Conservation (phyloP, 2,888 invertebrate species). For the Lamproptera curius region DNA sequence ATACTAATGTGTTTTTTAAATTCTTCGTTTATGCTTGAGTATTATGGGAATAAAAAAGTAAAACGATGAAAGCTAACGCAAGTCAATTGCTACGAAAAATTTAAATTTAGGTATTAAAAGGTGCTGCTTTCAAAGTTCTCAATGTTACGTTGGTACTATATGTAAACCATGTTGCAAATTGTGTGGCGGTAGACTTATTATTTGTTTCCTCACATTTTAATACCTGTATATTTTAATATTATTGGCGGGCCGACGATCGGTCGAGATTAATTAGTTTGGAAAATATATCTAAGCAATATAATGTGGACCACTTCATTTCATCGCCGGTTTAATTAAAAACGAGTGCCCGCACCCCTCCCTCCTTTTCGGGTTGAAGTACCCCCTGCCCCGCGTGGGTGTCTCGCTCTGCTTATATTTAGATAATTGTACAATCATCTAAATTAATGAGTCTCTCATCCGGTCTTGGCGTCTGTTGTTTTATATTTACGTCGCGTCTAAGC, state of each 20-base stretch:
- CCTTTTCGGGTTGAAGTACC: conserved; percentile 71
- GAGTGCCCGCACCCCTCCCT: conserved; percentile 74
- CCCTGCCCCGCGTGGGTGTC: conserved; percentile 67
- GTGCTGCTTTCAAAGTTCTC: no score
- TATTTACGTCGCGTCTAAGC: conserved; percentile 55
- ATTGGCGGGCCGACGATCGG: conserved; percentile 10
- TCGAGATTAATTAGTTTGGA: conserved; percentile 69
- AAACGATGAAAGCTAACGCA: no score
- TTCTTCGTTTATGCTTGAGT: no score
- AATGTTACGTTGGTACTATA: no score
- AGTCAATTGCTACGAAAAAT: no score
- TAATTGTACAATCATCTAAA: conserved; percentile 79
- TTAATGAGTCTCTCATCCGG: conserved; percentile 78
- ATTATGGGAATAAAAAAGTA: no score
- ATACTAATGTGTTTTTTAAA: no score
- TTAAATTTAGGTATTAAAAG: no score
- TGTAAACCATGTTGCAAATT: no score
- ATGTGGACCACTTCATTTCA: conserved; percentile 78
- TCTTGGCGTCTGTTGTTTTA: conserved; percentile 69
- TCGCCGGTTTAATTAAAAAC: conserved; percentile 78
- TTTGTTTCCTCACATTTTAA: no score
- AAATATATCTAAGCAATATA: conserved; percentile 78
- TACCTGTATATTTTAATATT: no score
- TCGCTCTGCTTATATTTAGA: conserved; percentile 78
- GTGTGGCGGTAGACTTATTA: no score